Evolutionary conservation across 2,888 invertebrate genomes (phyloP), one percentile per base, ranked within the genome.

Genomic region (Tetrapedia diversipes): DNA sequence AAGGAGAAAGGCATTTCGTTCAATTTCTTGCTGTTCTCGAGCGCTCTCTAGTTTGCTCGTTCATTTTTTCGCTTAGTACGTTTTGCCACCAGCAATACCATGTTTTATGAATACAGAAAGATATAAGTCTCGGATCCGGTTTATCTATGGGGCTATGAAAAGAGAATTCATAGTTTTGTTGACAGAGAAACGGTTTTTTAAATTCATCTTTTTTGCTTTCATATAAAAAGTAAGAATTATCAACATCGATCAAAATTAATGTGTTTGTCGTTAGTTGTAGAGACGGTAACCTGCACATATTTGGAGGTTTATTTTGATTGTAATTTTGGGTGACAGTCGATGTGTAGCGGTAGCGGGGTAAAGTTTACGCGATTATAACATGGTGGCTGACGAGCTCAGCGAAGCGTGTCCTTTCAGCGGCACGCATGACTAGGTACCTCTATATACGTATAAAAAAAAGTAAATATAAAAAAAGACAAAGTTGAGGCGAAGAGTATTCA

Each of bases 1-100:
- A 84, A 82, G 74, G 83, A 89, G 82, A 85, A 83, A 82, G 64
- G 87, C 88, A 89, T 89, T 89, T 88, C 89, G 88, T 88, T 84
- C 85, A 83, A 85, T 84, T 86, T 83, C 83, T 85, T 86, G 84
- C 77, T 76, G 88, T 87, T 90, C 89, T 89, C 84, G 77, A 88
- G 89, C 88, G 88, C 89, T 89, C 74, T 70, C 86, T 87, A 82
- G 87, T 82, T 80, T 64, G 77, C 86, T 83, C 81, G 73, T 85
- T 80, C 79, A 77, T 85, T 84, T n/a, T 86, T 79, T 86, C 81
- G 79, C 75, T 84, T 72, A 81, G 86, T 81, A 88, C 86, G 82
- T 79, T 86, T 81, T 87, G 89, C 86, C 85, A 86, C 86, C 81
- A 75, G 56, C 43, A 27, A 66, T 34, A 49, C 45, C 29, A 45